phyloP scores from a whole-genome alignment of 2,113 vertebrate genomes.

The Nannobrachium achirus region DNA sequence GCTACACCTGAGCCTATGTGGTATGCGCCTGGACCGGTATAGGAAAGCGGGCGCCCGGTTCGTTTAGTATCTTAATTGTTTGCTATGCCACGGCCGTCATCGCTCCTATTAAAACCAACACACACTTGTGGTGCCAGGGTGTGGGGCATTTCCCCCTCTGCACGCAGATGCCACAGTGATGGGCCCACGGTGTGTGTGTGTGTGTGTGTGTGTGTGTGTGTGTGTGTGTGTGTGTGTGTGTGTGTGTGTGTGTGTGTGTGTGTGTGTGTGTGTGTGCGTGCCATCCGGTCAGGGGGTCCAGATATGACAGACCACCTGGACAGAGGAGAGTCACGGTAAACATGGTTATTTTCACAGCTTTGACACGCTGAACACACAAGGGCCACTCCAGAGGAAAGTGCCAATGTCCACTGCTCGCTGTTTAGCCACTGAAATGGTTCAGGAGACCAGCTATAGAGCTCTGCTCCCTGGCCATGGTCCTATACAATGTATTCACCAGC shows the following conservation, averaged over 20 bases:
- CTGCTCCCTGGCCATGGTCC: conserved; percentile 75
- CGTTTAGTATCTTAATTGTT: conserved; percentile 56
- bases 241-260: conserved; percentile 53
- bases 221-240: conserved; percentile 53
- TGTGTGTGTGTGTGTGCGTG: conserved; percentile 53
- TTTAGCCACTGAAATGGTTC: conserved; percentile 64
- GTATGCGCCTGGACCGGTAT: too few species aligned
- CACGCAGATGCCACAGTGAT: conserved; percentile 61
- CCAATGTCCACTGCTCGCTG: conserved; percentile 63
- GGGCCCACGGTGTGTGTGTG: conserved; percentile 61
- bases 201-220: conserved; percentile 51
- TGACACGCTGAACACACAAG: conserved; percentile 77
- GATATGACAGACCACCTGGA: conserved; percentile 81
- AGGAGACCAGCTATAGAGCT: conserved; percentile 53
- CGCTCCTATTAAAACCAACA: conserved; percentile 57
- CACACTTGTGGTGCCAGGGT: conserved; percentile 60
- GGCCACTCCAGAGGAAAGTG: conserved; percentile 60
- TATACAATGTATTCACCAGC: conserved; percentile 74
- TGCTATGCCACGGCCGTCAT: conserved; percentile 56
- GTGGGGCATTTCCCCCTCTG: conserved; percentile 65
- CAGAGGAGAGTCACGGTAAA: conserved; percentile 75
- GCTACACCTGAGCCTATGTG: too few species aligned
- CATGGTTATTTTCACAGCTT: conserved; percentile 86
- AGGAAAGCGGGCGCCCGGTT: too few species aligned
- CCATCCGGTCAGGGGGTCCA: conserved; percentile 72